Evolutionary conservation across 2,888 invertebrate species (phyloP).

Genomic region (Cerastoderma edule): DNA sequence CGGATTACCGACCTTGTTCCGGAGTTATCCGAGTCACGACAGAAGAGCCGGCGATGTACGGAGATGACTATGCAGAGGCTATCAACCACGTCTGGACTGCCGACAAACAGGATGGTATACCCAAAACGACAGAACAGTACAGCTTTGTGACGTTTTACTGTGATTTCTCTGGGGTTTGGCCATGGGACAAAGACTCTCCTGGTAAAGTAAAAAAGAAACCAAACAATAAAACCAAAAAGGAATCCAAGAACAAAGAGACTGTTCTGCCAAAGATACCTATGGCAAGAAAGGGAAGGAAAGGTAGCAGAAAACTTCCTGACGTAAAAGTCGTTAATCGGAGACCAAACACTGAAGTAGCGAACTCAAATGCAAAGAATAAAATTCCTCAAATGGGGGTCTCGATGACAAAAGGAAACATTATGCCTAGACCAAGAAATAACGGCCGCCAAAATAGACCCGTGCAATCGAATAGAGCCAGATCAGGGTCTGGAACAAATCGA

Average conservation of each 20-base stretch:
- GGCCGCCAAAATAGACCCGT: too few species aligned
- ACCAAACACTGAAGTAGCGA: too few species aligned
- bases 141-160: slow-evolving; percentile 56
- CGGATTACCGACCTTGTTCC: slow-evolving; percentile 54
- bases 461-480: too few species aligned
- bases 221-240: background rate
- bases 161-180: slow-evolving; percentile 59
- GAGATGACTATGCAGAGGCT: slow-evolving; percentile 56
- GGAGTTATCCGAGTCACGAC: slow-evolving; percentile 55
- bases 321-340: slow-evolving; percentile 1
- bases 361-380: too few species aligned
- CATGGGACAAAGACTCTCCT: slow-evolving; percentile 44
- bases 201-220: background rate
- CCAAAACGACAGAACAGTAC: slow-evolving; percentile 35
- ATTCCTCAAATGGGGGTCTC: too few species aligned
- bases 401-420: too few species aligned
- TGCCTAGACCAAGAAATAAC: too few species aligned
- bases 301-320: background rate
- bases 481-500: too few species aligned
- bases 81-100: slow-evolving; percentile 54
- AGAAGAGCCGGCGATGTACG: slow-evolving; percentile 56
- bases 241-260: background rate
- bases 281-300: background rate
- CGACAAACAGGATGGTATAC: slow-evolving; percentile 48
- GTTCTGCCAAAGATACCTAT: background rate